Evolutionary conservation across 1,140 invertebrate genomes (phyloP).

Genomic region (Drosophila nebulosa): DNA sequence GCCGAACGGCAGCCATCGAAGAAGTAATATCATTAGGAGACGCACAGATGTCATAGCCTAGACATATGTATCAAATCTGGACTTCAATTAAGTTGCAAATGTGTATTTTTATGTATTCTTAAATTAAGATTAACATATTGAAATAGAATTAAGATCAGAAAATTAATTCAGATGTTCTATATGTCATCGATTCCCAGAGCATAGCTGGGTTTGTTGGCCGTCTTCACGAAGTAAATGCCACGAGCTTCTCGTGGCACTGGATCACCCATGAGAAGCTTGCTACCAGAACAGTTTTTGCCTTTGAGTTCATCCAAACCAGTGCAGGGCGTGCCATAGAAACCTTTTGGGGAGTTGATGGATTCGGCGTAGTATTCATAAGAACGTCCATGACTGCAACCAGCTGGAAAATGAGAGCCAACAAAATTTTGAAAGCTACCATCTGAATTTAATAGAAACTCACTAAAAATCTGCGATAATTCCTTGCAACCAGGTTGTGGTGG

Average conservation of each 20-base stretch:
- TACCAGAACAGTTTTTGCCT: constrained; percentile 82
- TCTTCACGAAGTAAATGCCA: constrained; percentile 86
- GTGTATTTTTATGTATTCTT: constrained; percentile 34
- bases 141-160: constrained; percentile 7
- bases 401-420: constrained; percentile 79
- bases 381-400: constrained; percentile 88
- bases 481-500: constrained; percentile 89
- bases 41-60: constrained; percentile 75
- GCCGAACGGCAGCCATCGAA: constrained; percentile 45
- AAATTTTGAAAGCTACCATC: neutral
- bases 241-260: constrained; percentile 79
- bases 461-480: constrained; percentile 82
- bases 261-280: constrained; percentile 84
- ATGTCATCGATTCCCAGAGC: constrained; percentile 77
- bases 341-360: constrained; percentile 84
- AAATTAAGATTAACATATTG: constrained; percentile 48
- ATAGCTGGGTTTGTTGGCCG: constrained; percentile 83
- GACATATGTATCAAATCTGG: constrained; percentile 1
- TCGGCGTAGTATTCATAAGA: constrained; percentile 86
- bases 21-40: constrained; percentile 64
- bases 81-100: constrained; percentile 7
- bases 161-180: constrained; percentile 2
- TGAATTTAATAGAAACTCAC: constrained; percentile 63
- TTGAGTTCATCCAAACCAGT: constrained; percentile 83
- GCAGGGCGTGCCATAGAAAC: constrained; percentile 84